Evolutionary conservation across 2,113 vertebrate species (phyloP).

Genomic region (Datnioides undecimradiatus): DNA sequence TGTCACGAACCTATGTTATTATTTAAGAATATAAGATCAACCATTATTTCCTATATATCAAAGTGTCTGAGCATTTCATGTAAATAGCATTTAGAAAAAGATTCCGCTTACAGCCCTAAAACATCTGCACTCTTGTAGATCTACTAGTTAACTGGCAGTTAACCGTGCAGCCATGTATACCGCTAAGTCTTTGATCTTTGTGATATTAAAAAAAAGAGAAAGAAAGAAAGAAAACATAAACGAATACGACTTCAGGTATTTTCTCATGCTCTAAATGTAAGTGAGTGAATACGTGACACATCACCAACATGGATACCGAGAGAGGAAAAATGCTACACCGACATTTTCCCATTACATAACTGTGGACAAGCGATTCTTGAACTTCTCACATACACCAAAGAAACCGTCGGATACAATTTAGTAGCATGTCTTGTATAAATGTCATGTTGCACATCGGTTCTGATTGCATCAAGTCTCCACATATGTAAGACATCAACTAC

Average conservation of each 20-base stretch:
- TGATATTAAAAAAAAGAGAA: not conserved
- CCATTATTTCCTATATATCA: not conserved
- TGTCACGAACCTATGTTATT: not conserved
- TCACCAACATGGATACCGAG: not conserved
- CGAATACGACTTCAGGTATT: constrained; percentile 4
- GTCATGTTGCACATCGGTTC: not conserved
- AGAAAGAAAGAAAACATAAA: not conserved
- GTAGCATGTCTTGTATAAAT: not conserved
- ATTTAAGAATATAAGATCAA: not conserved
- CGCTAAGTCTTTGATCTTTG: not conserved
- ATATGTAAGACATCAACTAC: constrained; percentile 1
- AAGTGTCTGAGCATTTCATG: not conserved
- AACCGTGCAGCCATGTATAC: not conserved
- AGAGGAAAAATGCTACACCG: not conserved
- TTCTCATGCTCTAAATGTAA: not conserved
- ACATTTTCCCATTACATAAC: not conserved
- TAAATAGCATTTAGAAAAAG: not conserved
- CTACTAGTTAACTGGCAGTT: not conserved
- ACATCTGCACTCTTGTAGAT: not conserved
- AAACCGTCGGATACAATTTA: constrained; percentile 8
- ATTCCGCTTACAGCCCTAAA: not conserved
- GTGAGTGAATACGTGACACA: not conserved
- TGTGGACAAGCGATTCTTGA: not conserved
- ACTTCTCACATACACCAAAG: constrained; percentile 37
- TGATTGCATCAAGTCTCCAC: not conserved